These are phyloP conservation scores for Danionella cerebrum DNA, from an alignment of 2,113 vertebrate genomes.

Conservation along the genomic window DNA sequence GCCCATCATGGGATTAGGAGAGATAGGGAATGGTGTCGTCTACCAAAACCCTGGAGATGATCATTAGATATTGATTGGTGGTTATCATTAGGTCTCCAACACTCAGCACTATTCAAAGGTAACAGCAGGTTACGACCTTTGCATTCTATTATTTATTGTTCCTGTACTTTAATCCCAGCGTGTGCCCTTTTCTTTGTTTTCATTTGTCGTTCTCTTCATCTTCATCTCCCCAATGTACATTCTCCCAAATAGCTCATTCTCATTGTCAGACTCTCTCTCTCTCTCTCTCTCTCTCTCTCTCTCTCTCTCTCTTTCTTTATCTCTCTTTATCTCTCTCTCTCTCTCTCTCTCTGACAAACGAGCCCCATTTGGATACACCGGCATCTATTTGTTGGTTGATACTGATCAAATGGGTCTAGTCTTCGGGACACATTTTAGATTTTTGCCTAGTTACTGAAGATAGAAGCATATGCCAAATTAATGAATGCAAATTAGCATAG, in stretches of 20 bases:
- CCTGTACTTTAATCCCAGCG: not conserved
- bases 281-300: not conserved
- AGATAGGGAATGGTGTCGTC: not conserved
- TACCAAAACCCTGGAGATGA: conserved; percentile 11
- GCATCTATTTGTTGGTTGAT: not conserved
- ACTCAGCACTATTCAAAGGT: not conserved
- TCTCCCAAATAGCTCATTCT: too few relatives aligned
- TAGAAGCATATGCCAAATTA: too few relatives aligned
- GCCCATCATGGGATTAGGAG: not conserved
- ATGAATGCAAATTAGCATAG: too few relatives aligned
- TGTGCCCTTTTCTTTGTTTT: not conserved
- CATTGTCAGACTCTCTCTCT: too few relatives aligned
- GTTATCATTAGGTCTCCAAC: conserved; percentile 7
- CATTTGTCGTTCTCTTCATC: not conserved
- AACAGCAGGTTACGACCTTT: conserved; percentile 27
- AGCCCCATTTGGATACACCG: too few relatives aligned
- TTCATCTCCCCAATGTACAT: too few relatives aligned
- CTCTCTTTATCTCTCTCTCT: too few relatives aligned
- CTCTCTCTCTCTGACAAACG: not conserved
- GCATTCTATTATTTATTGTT: conserved; percentile 10
- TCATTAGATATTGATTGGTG: conserved; percentile 34
- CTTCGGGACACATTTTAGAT: too few relatives aligned
- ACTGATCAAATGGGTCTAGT: too few relatives aligned
- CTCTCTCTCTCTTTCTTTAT: too few relatives aligned
- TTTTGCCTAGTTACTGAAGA: too few relatives aligned